Evolutionary conservation across 2,888 invertebrate genomes (phyloP).

Genomic region (Choreutis nemorana): DNA sequence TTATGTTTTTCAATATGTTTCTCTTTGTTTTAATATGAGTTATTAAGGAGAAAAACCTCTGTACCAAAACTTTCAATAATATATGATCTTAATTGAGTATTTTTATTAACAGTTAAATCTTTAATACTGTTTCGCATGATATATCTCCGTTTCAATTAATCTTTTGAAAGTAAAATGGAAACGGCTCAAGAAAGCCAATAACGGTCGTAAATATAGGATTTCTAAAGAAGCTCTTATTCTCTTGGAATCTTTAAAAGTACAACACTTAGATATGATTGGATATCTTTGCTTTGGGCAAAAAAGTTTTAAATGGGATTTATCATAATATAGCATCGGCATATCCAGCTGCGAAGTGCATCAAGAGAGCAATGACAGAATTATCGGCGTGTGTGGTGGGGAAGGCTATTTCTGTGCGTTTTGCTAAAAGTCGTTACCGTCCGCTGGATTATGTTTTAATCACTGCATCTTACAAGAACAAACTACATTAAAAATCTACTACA

Average conservation of each 20-base stretch:
- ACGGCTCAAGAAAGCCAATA: conserved; percentile 37
- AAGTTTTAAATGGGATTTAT: conserved; percentile 19
- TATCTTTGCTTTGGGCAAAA: too few relatives aligned
- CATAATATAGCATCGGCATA: conserved; percentile 39
- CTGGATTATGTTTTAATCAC: conserved; percentile 34
- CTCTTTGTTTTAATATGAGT: too few relatives aligned
- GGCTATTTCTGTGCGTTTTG: conserved; percentile 56
- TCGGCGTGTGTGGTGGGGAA: conserved; percentile 35
- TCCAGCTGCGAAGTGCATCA: conserved; percentile 55
- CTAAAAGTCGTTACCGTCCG: conserved; percentile 43
- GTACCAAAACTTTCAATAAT: too few relatives aligned
- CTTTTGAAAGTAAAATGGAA: conserved; percentile 36
- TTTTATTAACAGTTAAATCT: too few relatives aligned
- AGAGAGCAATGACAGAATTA: conserved; percentile 52
- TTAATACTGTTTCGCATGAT: too few relatives aligned
- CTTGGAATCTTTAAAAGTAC: conserved; percentile 21
- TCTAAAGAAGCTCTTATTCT: conserved; percentile 44
- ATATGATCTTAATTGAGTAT: too few relatives aligned
- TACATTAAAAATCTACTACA: too few relatives aligned
- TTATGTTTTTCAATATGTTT: too few relatives aligned
- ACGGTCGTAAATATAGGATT: conserved; percentile 35
- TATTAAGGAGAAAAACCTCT: too few relatives aligned
- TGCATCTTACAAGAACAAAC: too few relatives aligned
- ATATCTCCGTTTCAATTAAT: too few relatives aligned
- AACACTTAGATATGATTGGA: too few relatives aligned